These are phyloP conservation scores for Trinorchestia longiramus DNA, from an alignment of 1,140 invertebrate genomes.

Conservation along the genomic window DNA sequence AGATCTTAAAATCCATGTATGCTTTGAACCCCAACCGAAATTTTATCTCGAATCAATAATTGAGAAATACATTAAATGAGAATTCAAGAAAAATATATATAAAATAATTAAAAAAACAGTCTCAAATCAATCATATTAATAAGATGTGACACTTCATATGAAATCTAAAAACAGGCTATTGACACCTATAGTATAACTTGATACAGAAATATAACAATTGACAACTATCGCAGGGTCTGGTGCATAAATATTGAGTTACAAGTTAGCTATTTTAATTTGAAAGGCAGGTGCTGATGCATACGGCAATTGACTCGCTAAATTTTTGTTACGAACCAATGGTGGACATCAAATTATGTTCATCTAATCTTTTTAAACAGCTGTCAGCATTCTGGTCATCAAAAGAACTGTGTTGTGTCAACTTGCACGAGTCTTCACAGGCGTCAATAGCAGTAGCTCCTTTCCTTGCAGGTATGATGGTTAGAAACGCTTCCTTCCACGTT, in stretches of 20 bases:
- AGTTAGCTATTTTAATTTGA: not conserved
- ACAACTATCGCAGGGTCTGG: not conserved
- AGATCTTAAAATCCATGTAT: not conserved
- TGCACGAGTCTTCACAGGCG: constrained; percentile 71
- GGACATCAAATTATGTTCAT: not conserved
- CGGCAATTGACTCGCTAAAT: not conserved
- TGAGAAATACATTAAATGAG: not conserved
- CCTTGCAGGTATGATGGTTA: constrained; percentile 82
- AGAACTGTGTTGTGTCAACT: not conserved
- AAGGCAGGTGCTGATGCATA: not conserved
- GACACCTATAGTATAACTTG: not conserved
- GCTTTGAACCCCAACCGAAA: too few species aligned
- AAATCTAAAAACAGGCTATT: not conserved
- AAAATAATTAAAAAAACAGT: not conserved
- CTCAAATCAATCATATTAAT: not conserved
- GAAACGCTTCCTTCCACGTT: constrained; percentile 87
- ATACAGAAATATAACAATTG: not conserved
- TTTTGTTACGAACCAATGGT: not conserved
- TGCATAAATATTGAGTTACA: not conserved
- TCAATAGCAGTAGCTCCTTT: constrained; percentile 77
- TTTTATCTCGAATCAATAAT: not conserved
- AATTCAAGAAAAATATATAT: not conserved
- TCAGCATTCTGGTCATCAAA: not conserved
- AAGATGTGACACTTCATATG: not conserved
- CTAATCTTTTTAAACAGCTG: not conserved